Evolutionary conservation across 2,797 vertebrate genomes (phyloP).

Genomic region (Mormyrops attenuatus): DNA sequence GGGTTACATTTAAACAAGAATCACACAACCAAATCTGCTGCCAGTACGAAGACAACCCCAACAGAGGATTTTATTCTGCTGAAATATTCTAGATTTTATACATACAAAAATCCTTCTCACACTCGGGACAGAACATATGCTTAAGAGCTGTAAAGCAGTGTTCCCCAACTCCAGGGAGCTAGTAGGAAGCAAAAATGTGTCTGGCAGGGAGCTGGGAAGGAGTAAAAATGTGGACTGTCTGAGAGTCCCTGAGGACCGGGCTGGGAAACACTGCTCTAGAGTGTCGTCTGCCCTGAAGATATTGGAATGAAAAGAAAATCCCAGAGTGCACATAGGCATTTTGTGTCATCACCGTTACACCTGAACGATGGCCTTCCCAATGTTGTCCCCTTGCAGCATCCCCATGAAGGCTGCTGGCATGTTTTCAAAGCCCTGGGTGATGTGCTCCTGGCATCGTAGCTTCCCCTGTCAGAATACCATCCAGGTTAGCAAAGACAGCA

Average conservation of each 20-base stretch:
- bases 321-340: not conserved
- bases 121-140: not conserved
- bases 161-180: not conserved
- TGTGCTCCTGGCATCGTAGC: constrained; percentile 65
- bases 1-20: not conserved
- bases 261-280: not conserved
- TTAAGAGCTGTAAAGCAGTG: not conserved
- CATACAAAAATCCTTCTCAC: not conserved
- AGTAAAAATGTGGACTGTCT: not conserved
- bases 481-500: constrained; percentile 26
- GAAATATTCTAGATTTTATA: not conserved
- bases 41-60: not conserved
- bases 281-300: not conserved
- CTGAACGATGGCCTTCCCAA: constrained; percentile 75
- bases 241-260: not conserved
- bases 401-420: constrained; percentile 86
- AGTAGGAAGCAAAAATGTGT: not conserved
- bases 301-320: not conserved
- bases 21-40: not conserved
- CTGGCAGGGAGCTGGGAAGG: not conserved
- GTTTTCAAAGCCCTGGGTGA: constrained; percentile 79
- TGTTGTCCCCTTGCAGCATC: constrained; percentile 76
- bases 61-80: not conserved
- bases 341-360: constrained; percentile 47
- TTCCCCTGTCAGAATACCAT: constrained; percentile 65